A percentile compares a stretch with the other conserved stretches of the same genome.
Conservation (phyloP, 2,888 invertebrate genomes). For the Clivina fossor region DNA sequence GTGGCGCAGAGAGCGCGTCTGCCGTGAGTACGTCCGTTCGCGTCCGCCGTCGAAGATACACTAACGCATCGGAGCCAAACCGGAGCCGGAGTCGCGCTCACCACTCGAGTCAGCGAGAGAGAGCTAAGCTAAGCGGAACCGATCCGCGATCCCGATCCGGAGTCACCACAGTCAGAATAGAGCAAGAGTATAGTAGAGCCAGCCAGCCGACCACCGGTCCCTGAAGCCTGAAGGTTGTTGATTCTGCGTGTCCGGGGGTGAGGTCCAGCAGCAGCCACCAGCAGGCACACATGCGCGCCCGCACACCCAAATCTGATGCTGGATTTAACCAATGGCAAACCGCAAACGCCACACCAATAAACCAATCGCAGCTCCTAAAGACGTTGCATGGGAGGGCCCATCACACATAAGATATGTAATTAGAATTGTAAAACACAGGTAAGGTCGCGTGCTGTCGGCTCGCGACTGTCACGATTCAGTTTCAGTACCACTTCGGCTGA, state of each 20-base stretch:
- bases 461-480: too few relatives aligned
- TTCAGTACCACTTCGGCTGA: too few relatives aligned
- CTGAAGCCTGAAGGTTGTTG: too few relatives aligned
- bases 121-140: not conserved
- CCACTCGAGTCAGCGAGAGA: not conserved
- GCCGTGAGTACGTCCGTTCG: slow-evolving; percentile 14
- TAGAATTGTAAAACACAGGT: slow-evolving; percentile 51
- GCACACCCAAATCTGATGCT: slow-evolving; percentile 43
- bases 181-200: not conserved
- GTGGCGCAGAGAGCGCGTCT: not conserved
- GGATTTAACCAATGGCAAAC: slow-evolving; percentile 49
- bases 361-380: slow-evolving; percentile 54
- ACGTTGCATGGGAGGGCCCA: slow-evolving; percentile 53
- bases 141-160: not conserved
- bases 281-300: slow-evolving; percentile 48
- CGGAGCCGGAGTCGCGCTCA: slow-evolving; percentile 11
- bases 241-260: not conserved
- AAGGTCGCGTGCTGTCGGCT: too few relatives aligned
- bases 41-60: slow-evolving; percentile 12
- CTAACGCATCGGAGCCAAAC: not conserved
- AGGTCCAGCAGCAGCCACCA: slow-evolving; percentile 1
- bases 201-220: not conserved
- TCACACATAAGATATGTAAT: slow-evolving; percentile 53
- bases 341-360: slow-evolving; percentile 50
- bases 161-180: too few relatives aligned